Evolutionary conservation across 2,113 vertebrate species (phyloP), one percentile per base, ranked within the genome.

Genomic region (Macheiramphus alcinus): DNA sequence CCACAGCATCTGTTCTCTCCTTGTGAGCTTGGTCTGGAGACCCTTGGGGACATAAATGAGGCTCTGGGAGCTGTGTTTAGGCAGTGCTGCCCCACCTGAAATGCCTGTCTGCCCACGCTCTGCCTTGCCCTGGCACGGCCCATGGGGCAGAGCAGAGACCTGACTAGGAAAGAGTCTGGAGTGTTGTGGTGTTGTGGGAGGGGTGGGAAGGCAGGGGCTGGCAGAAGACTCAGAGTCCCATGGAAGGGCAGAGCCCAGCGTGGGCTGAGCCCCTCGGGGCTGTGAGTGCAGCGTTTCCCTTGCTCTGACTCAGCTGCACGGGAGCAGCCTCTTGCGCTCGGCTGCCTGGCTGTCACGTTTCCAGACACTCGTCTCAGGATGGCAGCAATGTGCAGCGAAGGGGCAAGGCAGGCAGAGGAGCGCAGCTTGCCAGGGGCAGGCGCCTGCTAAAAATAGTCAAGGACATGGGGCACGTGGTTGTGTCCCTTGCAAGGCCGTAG

Each of bases 371-470:
- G 42, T 96, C 96, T 97, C 96, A 94, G 96, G 96, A 97, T 97
- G 96, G 96, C 96, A 96, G 95, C 95, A 95, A 96, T 97, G 96
- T 95, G 95, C 94, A 96, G 93, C 9, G 93, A 95, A 97, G 96
- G 96, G 96, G 96, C 74, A 96, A 96, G 78, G 96, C 93, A 94
- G 96, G 95, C 94, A 96, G 96, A 97, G 89, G 94, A 96, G 96
- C 74, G 15, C 94, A 65, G 96, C 93, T 96, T 93, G 96, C 94
- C 96, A 96, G 96, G 96, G 97, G 97, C 94, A 94, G 95, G 63
- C 96, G 55, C 73, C 95, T 96, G 94, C 96, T 97, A 97, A 96
- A 97, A 97, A 97, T 97, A 97, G 95, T 96, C 96, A 96, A 97
- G 97, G 96, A 97, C 96, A 97, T 1, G 5, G 91, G 74, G 86